Conservation (phyloP, 2,797 vertebrate genomes). For the Aratinga solstitialis region DNA sequence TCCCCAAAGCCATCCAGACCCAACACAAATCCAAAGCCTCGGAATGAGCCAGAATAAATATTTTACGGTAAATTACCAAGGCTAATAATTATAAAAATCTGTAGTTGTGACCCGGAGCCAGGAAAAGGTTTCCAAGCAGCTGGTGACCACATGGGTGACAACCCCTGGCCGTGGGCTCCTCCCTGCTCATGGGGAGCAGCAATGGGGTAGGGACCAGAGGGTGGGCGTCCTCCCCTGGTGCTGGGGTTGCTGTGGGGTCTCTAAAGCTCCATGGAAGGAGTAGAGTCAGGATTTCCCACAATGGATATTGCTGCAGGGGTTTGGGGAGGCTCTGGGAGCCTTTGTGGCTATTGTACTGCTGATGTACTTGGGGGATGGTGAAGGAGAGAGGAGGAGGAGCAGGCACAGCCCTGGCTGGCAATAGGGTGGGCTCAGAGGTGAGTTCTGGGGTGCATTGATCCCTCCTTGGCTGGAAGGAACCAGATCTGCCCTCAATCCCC, state of each 20-base stretch:
- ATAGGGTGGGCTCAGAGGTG: not conserved
- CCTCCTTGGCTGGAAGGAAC: not conserved
- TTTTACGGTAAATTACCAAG: slow-evolving; percentile 64
- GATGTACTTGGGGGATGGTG: fast-evolving
- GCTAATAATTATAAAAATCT: slow-evolving; percentile 72
- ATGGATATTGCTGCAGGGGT: not conserved
- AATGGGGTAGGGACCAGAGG: not conserved
- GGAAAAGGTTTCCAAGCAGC: slow-evolving; percentile 61
- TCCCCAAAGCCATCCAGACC: not conserved
- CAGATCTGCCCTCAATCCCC: not conserved
- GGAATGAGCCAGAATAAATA: slow-evolving; percentile 69
- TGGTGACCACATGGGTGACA: slow-evolving; percentile 61
- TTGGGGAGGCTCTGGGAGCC: not conserved
- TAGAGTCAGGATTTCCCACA: not conserved
- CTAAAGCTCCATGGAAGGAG: not conserved
- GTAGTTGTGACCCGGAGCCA: slow-evolving; percentile 47
- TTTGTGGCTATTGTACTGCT: not conserved
- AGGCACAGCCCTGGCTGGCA: not conserved
- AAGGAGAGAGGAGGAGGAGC: not conserved
- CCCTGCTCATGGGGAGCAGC: not conserved
- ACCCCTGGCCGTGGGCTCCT: not conserved
- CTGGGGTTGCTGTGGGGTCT: not conserved
- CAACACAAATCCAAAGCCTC: slow-evolving; percentile 30
- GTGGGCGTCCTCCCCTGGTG: not conserved
- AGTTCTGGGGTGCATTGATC: not conserved